Conservation (phyloP, 2,797 vertebrate species). For the Mormyrus hasselquistii region DNA sequence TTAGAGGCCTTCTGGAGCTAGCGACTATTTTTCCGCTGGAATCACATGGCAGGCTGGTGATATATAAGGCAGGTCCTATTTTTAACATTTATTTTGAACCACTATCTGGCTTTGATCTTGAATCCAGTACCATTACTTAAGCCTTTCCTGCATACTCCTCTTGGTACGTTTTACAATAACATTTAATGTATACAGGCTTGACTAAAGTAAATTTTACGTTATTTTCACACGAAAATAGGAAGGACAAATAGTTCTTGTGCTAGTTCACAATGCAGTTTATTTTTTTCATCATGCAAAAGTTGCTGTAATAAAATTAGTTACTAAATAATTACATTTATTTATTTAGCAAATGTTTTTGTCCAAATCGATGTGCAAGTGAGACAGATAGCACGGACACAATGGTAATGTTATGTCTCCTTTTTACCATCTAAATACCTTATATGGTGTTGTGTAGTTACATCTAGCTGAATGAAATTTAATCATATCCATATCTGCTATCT, state of each 20-base stretch:
- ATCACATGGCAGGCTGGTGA: neutral
- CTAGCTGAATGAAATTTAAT: neutral
- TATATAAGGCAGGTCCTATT: neutral
- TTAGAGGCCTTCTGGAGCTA: neutral
- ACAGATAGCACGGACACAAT: neutral
- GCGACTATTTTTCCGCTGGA: conserved; percentile 5
- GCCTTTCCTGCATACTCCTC: neutral
- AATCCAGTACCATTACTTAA: neutral
- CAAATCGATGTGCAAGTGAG: neutral
- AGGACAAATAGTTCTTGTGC: neutral
- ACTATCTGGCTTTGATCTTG: neutral
- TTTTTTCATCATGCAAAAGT: neutral
- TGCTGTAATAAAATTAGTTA: neutral
- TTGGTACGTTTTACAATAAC: neutral
- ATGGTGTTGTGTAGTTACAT: neutral
- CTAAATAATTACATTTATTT: neutral
- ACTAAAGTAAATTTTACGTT: neutral
- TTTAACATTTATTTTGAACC: neutral
- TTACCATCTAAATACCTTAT: neutral
- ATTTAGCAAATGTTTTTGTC: neutral
- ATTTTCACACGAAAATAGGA: neutral
- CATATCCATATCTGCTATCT: conserved; percentile 13
- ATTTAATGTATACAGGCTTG: neutral
- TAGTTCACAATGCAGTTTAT: neutral
- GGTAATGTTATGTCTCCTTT: neutral